Conservation (phyloP, 2,797 vertebrate species). For the Gastrophryne carolinensis region DNA sequence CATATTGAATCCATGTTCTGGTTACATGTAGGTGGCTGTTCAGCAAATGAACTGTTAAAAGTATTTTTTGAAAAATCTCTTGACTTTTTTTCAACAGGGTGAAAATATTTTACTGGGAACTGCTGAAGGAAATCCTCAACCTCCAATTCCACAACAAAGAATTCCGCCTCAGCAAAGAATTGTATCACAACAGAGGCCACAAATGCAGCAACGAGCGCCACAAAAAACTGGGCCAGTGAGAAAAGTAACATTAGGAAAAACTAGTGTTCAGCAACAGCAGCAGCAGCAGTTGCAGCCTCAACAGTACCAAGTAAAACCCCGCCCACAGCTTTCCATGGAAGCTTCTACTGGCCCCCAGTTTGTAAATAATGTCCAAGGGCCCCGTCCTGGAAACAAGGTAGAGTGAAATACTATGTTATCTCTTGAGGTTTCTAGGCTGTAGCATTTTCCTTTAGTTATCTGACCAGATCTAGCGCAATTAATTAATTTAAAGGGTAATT, state of each 20-base stretch:
- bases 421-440: too few species aligned
- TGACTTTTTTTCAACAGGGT: slow-evolving; percentile 75
- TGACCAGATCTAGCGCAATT: too few species aligned
- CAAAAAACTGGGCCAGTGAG: slow-evolving; percentile 74
- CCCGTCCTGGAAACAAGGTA: slow-evolving; percentile 74
- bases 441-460: too few species aligned
- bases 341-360: slow-evolving; percentile 66
- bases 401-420: not conserved
- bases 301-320: slow-evolving; percentile 49
- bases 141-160: slow-evolving; percentile 61
- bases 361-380: slow-evolving; percentile 74
- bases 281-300: slow-evolving; percentile 64
- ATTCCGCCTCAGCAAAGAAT: slow-evolving; percentile 39
- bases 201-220: slow-evolving; percentile 66
- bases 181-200: slow-evolving; percentile 1
- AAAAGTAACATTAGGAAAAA: slow-evolving; percentile 85
- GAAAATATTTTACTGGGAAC: slow-evolving; percentile 70
- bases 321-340: slow-evolving; percentile 47
- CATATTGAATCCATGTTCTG: too few species aligned
- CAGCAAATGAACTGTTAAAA: too few species aligned
- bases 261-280: slow-evolving; percentile 67
- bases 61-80: too few species aligned
- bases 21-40: too few species aligned
- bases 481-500: too few species aligned
- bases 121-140: slow-evolving; percentile 67